phyloP scores from a whole-genome alignment of 2,888 invertebrate genomes.

The Abscondita cerata region DNA sequence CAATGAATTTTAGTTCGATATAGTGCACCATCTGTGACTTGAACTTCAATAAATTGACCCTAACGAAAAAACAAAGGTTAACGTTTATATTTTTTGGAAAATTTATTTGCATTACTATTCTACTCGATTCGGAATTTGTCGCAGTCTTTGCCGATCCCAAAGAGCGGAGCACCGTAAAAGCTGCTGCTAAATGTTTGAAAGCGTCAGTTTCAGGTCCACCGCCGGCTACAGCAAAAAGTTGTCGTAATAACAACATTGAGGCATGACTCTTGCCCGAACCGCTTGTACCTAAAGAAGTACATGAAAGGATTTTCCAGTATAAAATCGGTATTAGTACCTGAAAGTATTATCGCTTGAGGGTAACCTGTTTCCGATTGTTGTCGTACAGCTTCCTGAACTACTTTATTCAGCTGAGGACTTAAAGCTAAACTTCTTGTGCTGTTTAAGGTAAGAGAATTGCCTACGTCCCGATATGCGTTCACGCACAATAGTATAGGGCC shows the following conservation, averaged over 20 bases:
- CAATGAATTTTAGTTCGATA: slow-evolving; percentile 96
- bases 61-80: slow-evolving; percentile 54
- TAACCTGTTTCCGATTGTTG: slow-evolving; percentile 95
- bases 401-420: slow-evolving; percentile 83
- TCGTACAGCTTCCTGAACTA: slow-evolving; percentile 90
- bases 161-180: slow-evolving; percentile 91
- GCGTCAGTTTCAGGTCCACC: slow-evolving; percentile 96
- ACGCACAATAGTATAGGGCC: slow-evolving; percentile 90
- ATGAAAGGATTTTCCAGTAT: slow-evolving; percentile 28
- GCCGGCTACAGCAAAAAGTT: slow-evolving; percentile 92
- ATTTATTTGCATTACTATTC: slow-evolving; percentile 70
- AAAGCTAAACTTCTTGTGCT: slow-evolving; percentile 73
- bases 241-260: slow-evolving; percentile 87
- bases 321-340: slow-evolving; percentile 63
- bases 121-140: slow-evolving; percentile 90
- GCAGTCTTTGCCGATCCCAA: slow-evolving; percentile 91
- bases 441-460: slow-evolving; percentile 86
- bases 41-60: slow-evolving; percentile 96
- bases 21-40: slow-evolving; percentile 92
- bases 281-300: slow-evolving; percentile 70
- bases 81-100: not conserved
- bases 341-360: slow-evolving; percentile 93
- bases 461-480: slow-evolving; percentile 87
- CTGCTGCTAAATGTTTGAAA: slow-evolving; percentile 94
- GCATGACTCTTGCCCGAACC: slow-evolving; percentile 95